Base-by-base conservation (phyloP, 2,113 vertebrate genomes). In the Strix uralensis region DNA sequence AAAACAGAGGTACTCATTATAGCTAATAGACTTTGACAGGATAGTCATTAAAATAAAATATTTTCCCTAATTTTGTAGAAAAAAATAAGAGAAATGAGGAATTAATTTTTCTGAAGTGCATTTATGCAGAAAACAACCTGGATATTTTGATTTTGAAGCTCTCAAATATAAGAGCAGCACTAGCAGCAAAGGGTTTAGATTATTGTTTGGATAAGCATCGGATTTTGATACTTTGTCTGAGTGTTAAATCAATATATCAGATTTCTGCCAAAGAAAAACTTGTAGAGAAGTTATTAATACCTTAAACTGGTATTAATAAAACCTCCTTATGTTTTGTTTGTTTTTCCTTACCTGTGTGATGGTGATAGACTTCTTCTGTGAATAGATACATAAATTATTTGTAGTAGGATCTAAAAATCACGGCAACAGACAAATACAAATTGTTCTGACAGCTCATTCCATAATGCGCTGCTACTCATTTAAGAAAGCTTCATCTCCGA, bases 21-120 rank as follows among this genome's bases (percentile, higher is more conserved):
- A 36, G 57, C 49, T 97, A 97, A 97, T 90, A 86, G 79, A 40
- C 73, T 90, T 86, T 80, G 85, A 95, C 59, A 88, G 46, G 25
- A 63, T 91, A 96, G 38, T 61, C 75, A 86, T 90, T 92, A 73
- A 75, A 92, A 88, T 65, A 88, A 88, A 88, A 84, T 65, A 83
- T 49, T 81, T 75, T 74, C 44, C 73, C 78, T 38, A 86, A 82
- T 91, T 96, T 77, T 84, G 18, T 67, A 30, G 19, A 3, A 11
- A 59, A 83, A 77, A 63, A 34, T 3, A 74, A 57, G 20, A 92
- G 2, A 54, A 78, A 63, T 40, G 4, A 86, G 44, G 18, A 74
- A 30, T 86, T 94, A 0, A 47, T 86, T 92, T 80, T 82, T 89
- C 21, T 69, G 44, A 91, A 63, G 27, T 74, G 36, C 38, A 67